Evolutionary conservation across 30 jellyfish, hydroid and myxozoan species (phyloP).

Genomic region (Pelagia noctiluca): DNA sequence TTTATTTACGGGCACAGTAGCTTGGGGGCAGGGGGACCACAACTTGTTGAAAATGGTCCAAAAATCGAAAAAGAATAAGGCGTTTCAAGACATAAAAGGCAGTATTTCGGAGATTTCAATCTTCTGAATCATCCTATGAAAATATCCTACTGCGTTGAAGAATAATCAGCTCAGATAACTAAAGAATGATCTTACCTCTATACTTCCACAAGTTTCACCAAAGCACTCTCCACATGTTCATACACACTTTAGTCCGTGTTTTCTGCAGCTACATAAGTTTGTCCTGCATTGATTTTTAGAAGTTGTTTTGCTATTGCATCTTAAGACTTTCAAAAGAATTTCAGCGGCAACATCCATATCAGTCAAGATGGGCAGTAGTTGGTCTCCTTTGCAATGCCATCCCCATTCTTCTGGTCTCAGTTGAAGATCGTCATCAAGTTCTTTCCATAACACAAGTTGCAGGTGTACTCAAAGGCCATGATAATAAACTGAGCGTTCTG

Average conservation of each 20-base stretch:
- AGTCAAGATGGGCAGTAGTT: constrained; percentile 58
- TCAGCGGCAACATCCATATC: constrained; percentile 64
- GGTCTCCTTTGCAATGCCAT: constrained; percentile 21
- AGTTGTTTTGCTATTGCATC: constrained; percentile 68
- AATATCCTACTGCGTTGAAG: neutral
- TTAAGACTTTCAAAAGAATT: constrained; percentile 29
- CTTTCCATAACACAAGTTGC: constrained; percentile 33
- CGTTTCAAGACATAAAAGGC: neutral
- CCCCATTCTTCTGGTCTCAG: constrained; percentile 60
- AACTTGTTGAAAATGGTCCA: too few species aligned
- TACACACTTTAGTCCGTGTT: constrained; percentile 56
- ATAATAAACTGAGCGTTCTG: constrained; percentile 58
- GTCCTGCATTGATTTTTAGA: constrained; percentile 68
- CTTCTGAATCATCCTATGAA: neutral
- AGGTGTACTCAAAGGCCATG: constrained; percentile 42
- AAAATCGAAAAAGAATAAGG: neutral
- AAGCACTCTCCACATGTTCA: constrained; percentile 69
- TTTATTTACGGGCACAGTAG: too few species aligned
- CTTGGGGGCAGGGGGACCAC: too few species aligned
- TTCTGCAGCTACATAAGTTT: constrained; percentile 58
- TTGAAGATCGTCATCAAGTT: constrained; percentile 42
- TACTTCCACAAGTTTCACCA: constrained; percentile 63
- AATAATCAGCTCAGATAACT: constrained; percentile 6
- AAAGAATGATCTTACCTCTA: constrained; percentile 42
- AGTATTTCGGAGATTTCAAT: neutral